phyloP scores from a whole-genome alignment of 2,888 invertebrate genomes.

The Epistrophe grossulariae region DNA sequence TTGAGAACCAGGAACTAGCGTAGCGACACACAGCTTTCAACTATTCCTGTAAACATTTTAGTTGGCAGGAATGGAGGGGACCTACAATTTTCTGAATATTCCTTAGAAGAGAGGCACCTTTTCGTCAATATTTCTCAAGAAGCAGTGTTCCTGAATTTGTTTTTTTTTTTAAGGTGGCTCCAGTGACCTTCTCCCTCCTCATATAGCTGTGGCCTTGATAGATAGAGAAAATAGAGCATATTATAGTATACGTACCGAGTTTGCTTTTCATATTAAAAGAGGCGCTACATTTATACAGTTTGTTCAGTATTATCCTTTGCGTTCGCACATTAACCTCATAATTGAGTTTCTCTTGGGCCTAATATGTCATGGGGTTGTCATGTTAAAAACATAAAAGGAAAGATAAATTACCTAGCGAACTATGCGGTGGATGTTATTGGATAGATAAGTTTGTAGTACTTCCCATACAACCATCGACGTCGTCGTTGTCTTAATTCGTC shows the following conservation, averaged over 20 bases:
- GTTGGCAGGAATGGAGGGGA: too few relatives aligned
- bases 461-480: background rate
- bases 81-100: too few relatives aligned
- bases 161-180: too few relatives aligned
- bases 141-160: too few relatives aligned
- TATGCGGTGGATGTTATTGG: slow-evolving; percentile 22
- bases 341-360: slow-evolving; percentile 42
- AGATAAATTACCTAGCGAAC: slow-evolving; percentile 24
- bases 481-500: background rate
- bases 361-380: slow-evolving; percentile 48
- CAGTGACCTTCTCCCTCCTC: background rate
- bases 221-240: background rate
- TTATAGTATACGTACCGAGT: background rate
- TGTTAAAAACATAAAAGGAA: slow-evolving; percentile 40
- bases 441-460: slow-evolving; percentile 7
- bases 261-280: slow-evolving; percentile 1
- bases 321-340: slow-evolving; percentile 52
- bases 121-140: too few relatives aligned
- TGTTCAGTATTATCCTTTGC: slow-evolving; percentile 39
- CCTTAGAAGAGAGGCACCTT: too few relatives aligned
- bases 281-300: background rate
- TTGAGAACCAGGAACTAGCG: too few relatives aligned
- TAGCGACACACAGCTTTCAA: too few relatives aligned
- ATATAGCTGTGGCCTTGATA: background rate
- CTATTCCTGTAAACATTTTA: too few relatives aligned